Conservation (phyloP, 2,888 invertebrate genomes). For the Nephrocerus scutellatus region DNA sequence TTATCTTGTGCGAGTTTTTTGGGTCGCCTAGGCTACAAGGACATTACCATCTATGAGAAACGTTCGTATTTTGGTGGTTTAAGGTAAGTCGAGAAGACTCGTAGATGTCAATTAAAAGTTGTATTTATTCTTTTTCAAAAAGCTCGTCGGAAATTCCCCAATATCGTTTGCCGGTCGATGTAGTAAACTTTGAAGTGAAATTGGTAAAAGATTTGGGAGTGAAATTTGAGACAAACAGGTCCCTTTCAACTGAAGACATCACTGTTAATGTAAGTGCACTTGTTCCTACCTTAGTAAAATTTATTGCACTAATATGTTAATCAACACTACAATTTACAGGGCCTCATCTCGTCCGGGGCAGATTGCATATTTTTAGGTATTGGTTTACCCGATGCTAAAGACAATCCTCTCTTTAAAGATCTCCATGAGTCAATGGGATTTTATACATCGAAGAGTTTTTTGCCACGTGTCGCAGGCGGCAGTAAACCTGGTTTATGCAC, state of each 20-base stretch:
- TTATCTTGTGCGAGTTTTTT: slow-evolving; percentile 95
- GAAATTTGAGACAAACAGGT: slow-evolving; percentile 68
- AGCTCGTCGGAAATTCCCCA: slow-evolving; percentile 96
- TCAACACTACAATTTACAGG: slow-evolving; percentile 44
- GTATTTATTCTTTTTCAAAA: slow-evolving; percentile 9
- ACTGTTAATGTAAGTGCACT: slow-evolving; percentile 60
- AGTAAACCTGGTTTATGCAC: slow-evolving; percentile 86
- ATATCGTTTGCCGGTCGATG: slow-evolving; percentile 87
- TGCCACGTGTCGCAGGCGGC: slow-evolving; percentile 79
- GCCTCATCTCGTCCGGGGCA: slow-evolving; percentile 61
- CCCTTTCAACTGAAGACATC: slow-evolving; percentile 63
- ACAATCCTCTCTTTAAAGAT: slow-evolving; percentile 66
- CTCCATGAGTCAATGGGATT: slow-evolving; percentile 78
- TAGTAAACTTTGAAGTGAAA: slow-evolving; percentile 87
- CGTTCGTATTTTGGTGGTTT: slow-evolving; percentile 81
- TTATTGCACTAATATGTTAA: background rate
- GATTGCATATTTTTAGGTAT: slow-evolving; percentile 79
- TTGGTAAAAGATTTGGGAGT: slow-evolving; percentile 90
- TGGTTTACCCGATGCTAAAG: slow-evolving; percentile 86
- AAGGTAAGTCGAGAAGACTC: slow-evolving; percentile 60
- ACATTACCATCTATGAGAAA: slow-evolving; percentile 90
- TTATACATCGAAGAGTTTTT: slow-evolving; percentile 89
- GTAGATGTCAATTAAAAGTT: background rate
- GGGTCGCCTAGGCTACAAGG: slow-evolving; percentile 83
- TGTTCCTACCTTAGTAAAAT: background rate